phyloP scores from a whole-genome alignment of 1,140 invertebrate species.

The Drosophila jambulina region DNA sequence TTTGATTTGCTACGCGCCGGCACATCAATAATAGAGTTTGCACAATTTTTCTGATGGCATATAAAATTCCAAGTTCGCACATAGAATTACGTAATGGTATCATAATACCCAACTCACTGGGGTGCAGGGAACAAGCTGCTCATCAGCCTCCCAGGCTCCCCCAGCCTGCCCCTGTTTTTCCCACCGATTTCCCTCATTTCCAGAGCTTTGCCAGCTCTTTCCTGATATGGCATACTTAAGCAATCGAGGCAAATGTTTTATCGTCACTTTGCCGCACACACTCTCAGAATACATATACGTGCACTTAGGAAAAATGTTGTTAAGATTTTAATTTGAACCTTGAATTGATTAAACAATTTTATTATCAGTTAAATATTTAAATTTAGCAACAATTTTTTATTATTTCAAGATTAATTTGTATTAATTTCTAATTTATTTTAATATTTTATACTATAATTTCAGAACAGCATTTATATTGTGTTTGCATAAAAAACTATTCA shows the following conservation, averaged over 20 bases:
- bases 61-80: conserved; percentile 34
- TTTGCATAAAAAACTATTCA: too few species aligned
- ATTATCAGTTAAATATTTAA: not conserved
- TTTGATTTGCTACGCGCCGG: conserved; percentile 30
- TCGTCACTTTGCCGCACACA: conserved; percentile 76
- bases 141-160: conserved; percentile 12
- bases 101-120: conserved; percentile 60
- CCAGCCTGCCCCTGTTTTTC: conserved; percentile 1
- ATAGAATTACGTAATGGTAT: conserved; percentile 62
- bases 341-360: too few species aligned
- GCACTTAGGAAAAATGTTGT: not conserved
- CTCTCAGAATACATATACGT: conserved; percentile 22
- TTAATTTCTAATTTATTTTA: too few species aligned
- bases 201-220: conserved; percentile 42
- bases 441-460: too few species aligned
- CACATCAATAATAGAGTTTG: conserved; percentile 51
- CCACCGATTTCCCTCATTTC: conserved; percentile 33
- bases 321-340: not conserved
- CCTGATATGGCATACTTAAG: conserved; percentile 75
- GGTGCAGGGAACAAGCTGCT: conserved; percentile 51
- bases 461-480: too few species aligned
- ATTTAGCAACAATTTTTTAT: too few species aligned
- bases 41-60: conserved; percentile 42
- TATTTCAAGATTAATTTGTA: too few species aligned
- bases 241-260: conserved; percentile 83